Percentiles rank a stretch among this genome's conserved stretches.
Evolutionary conservation across 2,888 invertebrate genomes (phyloP).

Genomic region (Nymphalis c-album): DNA sequence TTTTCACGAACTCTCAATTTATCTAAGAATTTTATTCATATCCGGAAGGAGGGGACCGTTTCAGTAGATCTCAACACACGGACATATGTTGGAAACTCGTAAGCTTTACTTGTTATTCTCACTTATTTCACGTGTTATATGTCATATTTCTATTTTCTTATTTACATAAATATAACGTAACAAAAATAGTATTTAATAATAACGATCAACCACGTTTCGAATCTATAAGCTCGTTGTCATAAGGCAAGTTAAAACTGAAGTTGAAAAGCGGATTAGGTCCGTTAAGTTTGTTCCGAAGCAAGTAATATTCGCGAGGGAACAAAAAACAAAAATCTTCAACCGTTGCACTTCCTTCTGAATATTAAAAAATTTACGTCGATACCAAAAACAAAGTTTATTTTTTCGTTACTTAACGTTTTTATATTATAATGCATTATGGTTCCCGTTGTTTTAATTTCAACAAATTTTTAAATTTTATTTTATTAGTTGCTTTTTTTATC

Average conservation of each 20-base stretch:
- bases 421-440: background rate
- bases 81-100: conserved; percentile 63
- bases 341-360: conserved; percentile 58
- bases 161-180: conserved; percentile 33
- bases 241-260: conserved; percentile 73
- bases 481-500: too few relatives aligned
- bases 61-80: conserved; percentile 66
- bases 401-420: background rate
- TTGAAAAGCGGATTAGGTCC: conserved; percentile 76
- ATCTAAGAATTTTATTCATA: conserved; percentile 77
- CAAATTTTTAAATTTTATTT: background rate
- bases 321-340: conserved; percentile 62
- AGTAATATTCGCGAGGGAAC: conserved; percentile 67
- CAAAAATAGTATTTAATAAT: conserved; percentile 4
- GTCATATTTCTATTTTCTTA: conserved; percentile 48
- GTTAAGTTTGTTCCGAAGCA: conserved; percentile 75
- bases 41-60: conserved; percentile 65
- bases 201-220: conserved; percentile 52
- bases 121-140: conserved; percentile 35
- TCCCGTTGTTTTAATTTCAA: background rate
- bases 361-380: conserved; percentile 47
- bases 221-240: conserved; percentile 72
- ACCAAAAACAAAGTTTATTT: conserved; percentile 5
- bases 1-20: conserved; percentile 76
- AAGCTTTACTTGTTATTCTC: conserved; percentile 63